phyloP scores from a whole-genome alignment of 2,797 vertebrate genomes.

The Lagodon rhomboides region DNA sequence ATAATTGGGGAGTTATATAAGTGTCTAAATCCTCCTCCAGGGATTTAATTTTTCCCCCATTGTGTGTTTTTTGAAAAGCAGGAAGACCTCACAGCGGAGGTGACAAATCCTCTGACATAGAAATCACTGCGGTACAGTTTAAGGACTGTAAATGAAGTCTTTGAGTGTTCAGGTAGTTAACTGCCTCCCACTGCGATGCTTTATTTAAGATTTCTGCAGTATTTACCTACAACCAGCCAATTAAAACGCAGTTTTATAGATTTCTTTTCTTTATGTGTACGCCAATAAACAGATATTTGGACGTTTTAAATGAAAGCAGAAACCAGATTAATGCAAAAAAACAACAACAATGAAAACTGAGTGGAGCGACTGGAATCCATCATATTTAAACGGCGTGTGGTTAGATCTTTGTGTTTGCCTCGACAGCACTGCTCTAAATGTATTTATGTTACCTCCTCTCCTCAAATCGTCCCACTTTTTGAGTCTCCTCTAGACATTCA shows the following conservation, averaged over 20 bases:
- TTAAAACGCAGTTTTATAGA: constrained; percentile 12
- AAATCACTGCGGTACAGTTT: constrained; percentile 68
- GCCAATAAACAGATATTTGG: neutral
- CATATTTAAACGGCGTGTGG: neutral
- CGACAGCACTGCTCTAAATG: constrained; percentile 2
- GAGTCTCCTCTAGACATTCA: constrained; percentile 65
- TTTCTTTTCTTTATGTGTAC: neutral
- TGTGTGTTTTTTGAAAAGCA: constrained; percentile 83
- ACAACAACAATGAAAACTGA: neutral
- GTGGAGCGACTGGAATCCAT: rapidly evolving
- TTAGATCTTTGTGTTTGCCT: neutral
- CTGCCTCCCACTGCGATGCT: constrained; percentile 68
- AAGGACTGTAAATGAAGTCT: constrained; percentile 67
- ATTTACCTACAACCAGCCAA: constrained; percentile 37
- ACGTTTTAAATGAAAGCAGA: neutral
- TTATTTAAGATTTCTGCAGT: constrained; percentile 30
- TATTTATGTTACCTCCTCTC: constrained; percentile 9
- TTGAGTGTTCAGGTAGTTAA: constrained; percentile 72
- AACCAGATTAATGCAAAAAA: neutral
- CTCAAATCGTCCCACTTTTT: constrained; percentile 51
- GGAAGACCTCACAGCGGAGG: constrained; percentile 80
- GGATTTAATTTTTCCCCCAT: constrained; percentile 82
- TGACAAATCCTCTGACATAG: constrained; percentile 82
- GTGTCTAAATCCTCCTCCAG: constrained; percentile 86
- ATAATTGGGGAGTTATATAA: constrained; percentile 90